Evolutionary conservation across 2,113 vertebrate genomes (phyloP).

Genomic region (Dendropsophus ebraccatus): DNA sequence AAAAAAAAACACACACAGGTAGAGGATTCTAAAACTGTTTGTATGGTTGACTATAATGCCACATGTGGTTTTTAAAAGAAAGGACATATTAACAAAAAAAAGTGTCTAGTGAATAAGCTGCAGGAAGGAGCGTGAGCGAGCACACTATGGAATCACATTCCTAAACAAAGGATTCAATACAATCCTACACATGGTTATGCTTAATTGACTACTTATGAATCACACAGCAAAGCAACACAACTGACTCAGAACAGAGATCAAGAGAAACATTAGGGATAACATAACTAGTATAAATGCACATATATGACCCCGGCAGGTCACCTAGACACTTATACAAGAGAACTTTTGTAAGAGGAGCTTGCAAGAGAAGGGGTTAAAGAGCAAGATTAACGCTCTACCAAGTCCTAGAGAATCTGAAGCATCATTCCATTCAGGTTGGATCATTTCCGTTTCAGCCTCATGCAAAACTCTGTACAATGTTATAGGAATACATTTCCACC

Average conservation of each 20-base stretch:
- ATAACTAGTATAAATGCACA: not conserved
- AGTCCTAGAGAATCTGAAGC: constrained; percentile 17
- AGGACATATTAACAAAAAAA: no score
- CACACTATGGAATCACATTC: not conserved
- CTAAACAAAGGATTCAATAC: not conserved
- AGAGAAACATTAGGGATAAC: not conserved
- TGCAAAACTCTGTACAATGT: constrained; percentile 54
- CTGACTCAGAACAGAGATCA: not conserved
- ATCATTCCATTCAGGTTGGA: constrained; percentile 50
- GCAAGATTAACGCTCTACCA: constrained; percentile 39
- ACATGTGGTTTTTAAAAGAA: no score
- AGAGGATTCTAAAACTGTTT: no score
- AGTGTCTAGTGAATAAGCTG: no score
- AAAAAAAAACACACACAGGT: no score
- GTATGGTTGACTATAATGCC: no score
- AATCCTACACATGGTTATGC: not conserved
- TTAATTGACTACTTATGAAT: not conserved
- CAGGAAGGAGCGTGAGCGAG: not conserved
- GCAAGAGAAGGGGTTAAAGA: constrained; percentile 42
- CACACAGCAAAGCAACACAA: not conserved
- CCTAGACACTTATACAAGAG: not conserved
- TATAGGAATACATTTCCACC: constrained; percentile 45
- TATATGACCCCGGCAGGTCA: not conserved
- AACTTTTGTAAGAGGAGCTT: not conserved
- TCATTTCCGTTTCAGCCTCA: constrained; percentile 51